A percentile compares a stretch with the other conserved stretches of the same genome.
Conservation (phyloP, 2,888 invertebrate species). For the Eupsilia transversa region DNA sequence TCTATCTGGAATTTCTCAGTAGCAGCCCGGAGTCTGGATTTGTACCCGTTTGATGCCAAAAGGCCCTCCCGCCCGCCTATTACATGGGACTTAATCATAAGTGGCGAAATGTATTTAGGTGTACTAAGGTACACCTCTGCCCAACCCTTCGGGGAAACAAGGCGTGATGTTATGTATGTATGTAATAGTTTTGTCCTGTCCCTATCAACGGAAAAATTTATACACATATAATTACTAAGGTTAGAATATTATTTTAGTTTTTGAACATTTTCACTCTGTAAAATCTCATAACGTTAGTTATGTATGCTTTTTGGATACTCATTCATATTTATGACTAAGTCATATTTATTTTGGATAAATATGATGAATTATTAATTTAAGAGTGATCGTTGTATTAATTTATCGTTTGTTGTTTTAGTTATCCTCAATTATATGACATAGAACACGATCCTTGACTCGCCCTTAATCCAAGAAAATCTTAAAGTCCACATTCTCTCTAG, state of each 20-base stretch:
- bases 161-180: too few species aligned
- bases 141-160: too few species aligned
- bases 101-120: too few species aligned
- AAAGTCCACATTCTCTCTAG: not conserved
- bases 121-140: too few species aligned
- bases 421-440: not conserved
- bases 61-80: too few species aligned
- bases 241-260: slow-evolving; percentile 28
- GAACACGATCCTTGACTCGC: not conserved
- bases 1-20: too few species aligned
- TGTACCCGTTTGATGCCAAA: too few species aligned
- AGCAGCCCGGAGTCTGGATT: too few species aligned
- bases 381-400: slow-evolving; percentile 5
- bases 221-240: not conserved
- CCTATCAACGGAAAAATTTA: not conserved
- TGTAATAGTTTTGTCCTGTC: too few species aligned
- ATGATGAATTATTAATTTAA: slow-evolving; percentile 29
- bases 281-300: slow-evolving; percentile 16
- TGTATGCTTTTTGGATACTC: slow-evolving; percentile 24
- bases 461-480: not conserved
- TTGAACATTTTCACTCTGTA: slow-evolving; percentile 27
- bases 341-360: slow-evolving; percentile 23
- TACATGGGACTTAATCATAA: too few species aligned
- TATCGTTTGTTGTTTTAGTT: not conserved
- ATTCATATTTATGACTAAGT: slow-evolving; percentile 35